Conservation (phyloP, 2,888 invertebrate species). For the Polydrusus cervinus region DNA sequence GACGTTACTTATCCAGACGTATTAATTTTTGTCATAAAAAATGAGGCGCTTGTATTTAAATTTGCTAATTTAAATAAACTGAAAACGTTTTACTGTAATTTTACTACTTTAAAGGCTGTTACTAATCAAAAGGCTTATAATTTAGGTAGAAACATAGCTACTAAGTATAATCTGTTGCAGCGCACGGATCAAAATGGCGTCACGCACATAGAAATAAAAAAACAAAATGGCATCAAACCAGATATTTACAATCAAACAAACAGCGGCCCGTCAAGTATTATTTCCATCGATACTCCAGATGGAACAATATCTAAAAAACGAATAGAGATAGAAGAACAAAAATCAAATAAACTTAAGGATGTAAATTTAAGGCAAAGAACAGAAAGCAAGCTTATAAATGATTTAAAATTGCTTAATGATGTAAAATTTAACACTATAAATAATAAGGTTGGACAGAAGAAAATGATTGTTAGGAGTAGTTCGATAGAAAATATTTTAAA, state of each 20-base stretch:
- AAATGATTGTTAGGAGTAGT: constrained; percentile 59
- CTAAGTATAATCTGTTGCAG: constrained; percentile 71
- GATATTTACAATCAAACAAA: constrained; percentile 29
- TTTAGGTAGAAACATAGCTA: constrained; percentile 57
- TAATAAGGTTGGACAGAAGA: constrained; percentile 57
- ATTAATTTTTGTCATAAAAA: constrained; percentile 68
- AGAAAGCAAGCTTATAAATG: constrained; percentile 55
- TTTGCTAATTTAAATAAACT: constrained; percentile 65
- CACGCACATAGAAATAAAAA: constrained; percentile 72
- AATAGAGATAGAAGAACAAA: constrained; percentile 49
- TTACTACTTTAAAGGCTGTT: constrained; percentile 69
- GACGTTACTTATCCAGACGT: constrained; percentile 69
- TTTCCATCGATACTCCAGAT: constrained; percentile 63
- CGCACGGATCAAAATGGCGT: constrained; percentile 72
- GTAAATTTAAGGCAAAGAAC: constrained; percentile 60
- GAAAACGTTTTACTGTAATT: constrained; percentile 67
- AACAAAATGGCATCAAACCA: constrained; percentile 55
- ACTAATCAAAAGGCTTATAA: constrained; percentile 68
- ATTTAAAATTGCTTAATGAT: constrained; percentile 55
- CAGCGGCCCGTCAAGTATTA: constrained; percentile 64
- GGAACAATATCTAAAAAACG: constrained; percentile 36
- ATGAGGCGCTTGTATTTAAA: constrained; percentile 68
- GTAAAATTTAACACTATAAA: constrained; percentile 58
- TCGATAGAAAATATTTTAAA: constrained; percentile 65
- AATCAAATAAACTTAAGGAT: constrained; percentile 56